These are phyloP conservation scores for Rhineura floridana DNA, from an alignment of 2,113 vertebrate species.

Conservation along the genomic window DNA sequence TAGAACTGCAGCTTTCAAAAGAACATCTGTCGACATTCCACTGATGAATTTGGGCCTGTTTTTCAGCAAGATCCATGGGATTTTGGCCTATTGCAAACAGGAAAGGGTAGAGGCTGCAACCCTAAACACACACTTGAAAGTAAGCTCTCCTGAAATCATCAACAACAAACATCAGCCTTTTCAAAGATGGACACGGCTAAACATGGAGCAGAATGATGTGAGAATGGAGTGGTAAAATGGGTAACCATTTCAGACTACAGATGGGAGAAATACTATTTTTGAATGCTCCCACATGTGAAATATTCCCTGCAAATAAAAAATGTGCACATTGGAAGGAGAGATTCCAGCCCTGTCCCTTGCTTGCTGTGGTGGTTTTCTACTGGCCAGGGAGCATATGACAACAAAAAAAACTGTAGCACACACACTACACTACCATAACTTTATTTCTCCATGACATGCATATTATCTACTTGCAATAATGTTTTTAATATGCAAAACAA, in stretches of 20 bases:
- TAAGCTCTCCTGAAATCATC: neutral
- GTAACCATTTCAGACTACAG: neutral
- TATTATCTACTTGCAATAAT: neutral
- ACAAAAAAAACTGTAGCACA: neutral
- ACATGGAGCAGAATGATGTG: neutral
- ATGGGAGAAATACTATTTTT: neutral
- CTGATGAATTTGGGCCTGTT: conserved; percentile 27
- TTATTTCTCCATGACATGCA: neutral
- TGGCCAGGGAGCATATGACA: neutral
- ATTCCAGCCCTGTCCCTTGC: neutral
- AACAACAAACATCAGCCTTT: neutral
- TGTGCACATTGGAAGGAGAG: neutral
- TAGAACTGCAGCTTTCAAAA: conserved; percentile 24
- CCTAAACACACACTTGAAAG: neutral
- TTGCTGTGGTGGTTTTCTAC: neutral
- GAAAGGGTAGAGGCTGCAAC: neutral
- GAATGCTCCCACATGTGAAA: neutral
- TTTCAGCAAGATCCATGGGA: neutral
- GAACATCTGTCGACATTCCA: neutral
- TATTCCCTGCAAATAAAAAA: neutral
- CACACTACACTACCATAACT: neutral
- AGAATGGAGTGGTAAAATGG: neutral
- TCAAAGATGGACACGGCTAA: neutral
- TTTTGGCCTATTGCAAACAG: neutral
- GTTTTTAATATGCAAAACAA: neutral